Evolutionary conservation across 2,113 vertebrate genomes (phyloP), one percentile per base, ranked within the genome.

Genomic region (Xyrauchen texanus): DNA sequence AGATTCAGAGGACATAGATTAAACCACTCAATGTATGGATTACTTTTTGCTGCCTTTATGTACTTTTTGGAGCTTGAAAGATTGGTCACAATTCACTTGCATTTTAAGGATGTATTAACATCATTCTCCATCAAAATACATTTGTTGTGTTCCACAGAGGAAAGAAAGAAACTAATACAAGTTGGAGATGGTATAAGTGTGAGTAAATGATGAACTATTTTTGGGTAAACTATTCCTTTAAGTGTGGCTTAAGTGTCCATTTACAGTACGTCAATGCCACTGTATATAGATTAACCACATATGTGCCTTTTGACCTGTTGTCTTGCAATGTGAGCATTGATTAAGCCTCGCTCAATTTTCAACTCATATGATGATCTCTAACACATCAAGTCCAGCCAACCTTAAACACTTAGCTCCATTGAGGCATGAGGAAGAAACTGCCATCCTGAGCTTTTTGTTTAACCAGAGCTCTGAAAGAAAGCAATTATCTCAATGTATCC

Each of bases 371-470:
- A 11, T 58, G 11, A 42, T 62, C 63, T 64, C 13, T 53, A 67
- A 13, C 63, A 53, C 46, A 5, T 76, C 34, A 62, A 80, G 44
- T 60, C 55, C 49, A 49, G 47, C 42, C 15, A 4, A 63, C 46
- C 65, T 61, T n/a, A 11, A 57, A 68, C 68, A 66, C 61, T 68
- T 21, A 52, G 55, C 45, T 77, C 51, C 70, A 76, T 55, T 16
- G 49, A 80, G 68, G 58, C 76, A 68, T 55, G 68, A 77, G 62
- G 51, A 80, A 83, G 55, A 64, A 77, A 15, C 63, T 71, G 53
- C 47, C 42, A 72, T 13, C 63, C 63, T 70, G 68, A 80, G 67
- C 68, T 70, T 77, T 63, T 68, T 83, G 78, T 83, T 83, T 77
- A 65, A 64, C 72, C 44, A 70, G 8, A 72, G 55, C 46, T 55